Evolutionary conservation across 2,113 vertebrate genomes (phyloP), one percentile per base, ranked within the genome.

Genomic region (Thalassarche chlororhynchos): DNA sequence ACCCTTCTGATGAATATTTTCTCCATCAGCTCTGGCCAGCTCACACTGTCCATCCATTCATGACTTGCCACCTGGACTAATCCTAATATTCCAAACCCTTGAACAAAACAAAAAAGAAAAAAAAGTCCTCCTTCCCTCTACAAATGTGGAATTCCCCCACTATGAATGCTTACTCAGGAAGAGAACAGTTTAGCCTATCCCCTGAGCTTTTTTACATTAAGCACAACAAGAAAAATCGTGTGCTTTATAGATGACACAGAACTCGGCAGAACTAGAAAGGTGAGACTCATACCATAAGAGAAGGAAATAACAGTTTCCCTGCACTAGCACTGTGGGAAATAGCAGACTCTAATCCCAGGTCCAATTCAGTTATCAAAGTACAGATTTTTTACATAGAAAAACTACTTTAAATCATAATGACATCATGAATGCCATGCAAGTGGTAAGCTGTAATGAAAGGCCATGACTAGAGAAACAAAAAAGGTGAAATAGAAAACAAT

Each of bases 1-100:
- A 95, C 76, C 79, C 95, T 93, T 91, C 75, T 74, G 96, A 93
- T 86, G 79, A 96, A 17, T 80, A 96, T 86, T 96, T 94, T 91
- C 79, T 89, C 92, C 87, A 96, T 93, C 87, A 93, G 70, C 52
- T 96, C 87, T 95, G 89, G 61, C 57, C 93, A 95, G 66, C 85
- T 95, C 88, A 94, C 46, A 40, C 79, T 93, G 78, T 58, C 85
- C 79, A 86, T 93, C 66, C 93, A 79, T 76, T 94, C 83, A 72
- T 54, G 62, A 96, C 62, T 91, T 96, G 82, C 47, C 82, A 93
- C 85, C 85, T 92, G 90, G 87, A 86, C 95, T 94, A 97, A 95
- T 89, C 21, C 87, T 95, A 94, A 94, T 80, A 94, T 46, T 97
- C 44, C 87, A 97, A 91, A 83, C 25, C 82, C 91, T 84, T 84